These are phyloP conservation scores for Melieria picta DNA, from an alignment of 2,888 invertebrate species.

Conservation along the genomic window DNA sequence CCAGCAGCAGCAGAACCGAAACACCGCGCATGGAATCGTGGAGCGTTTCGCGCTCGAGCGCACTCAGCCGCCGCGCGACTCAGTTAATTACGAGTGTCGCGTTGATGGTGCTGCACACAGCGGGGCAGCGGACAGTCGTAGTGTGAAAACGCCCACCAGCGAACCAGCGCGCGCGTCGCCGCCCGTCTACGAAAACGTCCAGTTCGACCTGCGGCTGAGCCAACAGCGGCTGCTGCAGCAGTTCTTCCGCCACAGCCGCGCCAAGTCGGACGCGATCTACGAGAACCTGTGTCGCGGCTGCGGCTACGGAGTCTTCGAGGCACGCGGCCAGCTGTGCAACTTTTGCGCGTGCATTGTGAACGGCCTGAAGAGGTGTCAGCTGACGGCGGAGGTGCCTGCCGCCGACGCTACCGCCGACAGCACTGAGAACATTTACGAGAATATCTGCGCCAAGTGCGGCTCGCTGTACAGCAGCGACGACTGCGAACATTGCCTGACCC, in stretches of 20 bases:
- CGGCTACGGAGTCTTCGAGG: conserved; percentile 62
- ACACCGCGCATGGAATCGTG: conserved; percentile 32
- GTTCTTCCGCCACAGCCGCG: conserved; percentile 52
- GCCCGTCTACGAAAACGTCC: conserved; percentile 31
- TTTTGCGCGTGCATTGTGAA: conserved; percentile 62
- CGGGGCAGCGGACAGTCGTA: too few relatives aligned
- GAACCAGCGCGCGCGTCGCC: neutral
- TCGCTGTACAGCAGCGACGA: conserved; percentile 56
- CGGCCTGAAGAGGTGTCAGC: conserved; percentile 47
- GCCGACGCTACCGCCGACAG: conserved; percentile 38
- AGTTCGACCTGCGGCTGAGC: conserved; percentile 32
- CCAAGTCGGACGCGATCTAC: conserved; percentile 50
- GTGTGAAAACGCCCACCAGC: too few relatives aligned
- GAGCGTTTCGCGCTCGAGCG: conserved; percentile 37
- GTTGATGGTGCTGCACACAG: conserved; percentile 35
- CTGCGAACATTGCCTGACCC: conserved; percentile 47
- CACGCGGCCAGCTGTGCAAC: conserved; percentile 60
- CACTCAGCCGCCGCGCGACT: conserved; percentile 31
- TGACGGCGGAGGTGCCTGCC: neutral
- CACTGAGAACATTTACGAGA: conserved; percentile 60
- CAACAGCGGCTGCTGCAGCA: conserved; percentile 54
- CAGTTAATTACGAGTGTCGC: conserved; percentile 41
- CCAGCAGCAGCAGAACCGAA: conserved; percentile 37
- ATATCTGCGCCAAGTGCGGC: conserved; percentile 62
- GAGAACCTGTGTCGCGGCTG: conserved; percentile 64